phyloP scores from a whole-genome alignment of 2,113 vertebrate species.

The Laterallus jamaicensis region DNA sequence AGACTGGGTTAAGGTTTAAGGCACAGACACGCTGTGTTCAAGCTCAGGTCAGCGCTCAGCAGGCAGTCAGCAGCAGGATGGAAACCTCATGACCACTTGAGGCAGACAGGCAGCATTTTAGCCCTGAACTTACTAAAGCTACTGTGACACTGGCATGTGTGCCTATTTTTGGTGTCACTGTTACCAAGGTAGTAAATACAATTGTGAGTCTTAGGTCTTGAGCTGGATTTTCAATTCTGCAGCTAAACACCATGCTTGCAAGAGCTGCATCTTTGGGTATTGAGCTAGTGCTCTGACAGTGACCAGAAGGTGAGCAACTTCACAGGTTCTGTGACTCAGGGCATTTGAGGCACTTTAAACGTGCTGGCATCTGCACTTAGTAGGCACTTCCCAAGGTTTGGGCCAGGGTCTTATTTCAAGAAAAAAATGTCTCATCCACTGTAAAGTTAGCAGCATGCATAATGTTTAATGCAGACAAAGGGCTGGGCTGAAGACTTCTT shows the following conservation, averaged over 20 bases:
- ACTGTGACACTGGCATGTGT: not conserved
- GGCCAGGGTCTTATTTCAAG: not conserved
- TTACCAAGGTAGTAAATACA: not conserved
- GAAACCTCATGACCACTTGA: not conserved
- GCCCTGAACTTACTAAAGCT: not conserved
- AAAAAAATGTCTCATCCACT: not conserved
- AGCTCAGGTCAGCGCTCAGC: not conserved
- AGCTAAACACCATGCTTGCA: not conserved
- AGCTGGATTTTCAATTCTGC: not conserved
- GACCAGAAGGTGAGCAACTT: not conserved
- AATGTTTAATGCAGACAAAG: not conserved
- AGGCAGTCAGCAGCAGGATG: not conserved
- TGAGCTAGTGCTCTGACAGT: not conserved
- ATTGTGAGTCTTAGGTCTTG: not conserved
- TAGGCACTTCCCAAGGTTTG: not conserved
- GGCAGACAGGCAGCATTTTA: not conserved
- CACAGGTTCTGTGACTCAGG: not conserved
- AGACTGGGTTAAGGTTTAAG: not conserved
- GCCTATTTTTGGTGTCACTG: not conserved
- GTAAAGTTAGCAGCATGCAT: not conserved
- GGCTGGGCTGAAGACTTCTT: not conserved
- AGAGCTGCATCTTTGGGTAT: not conserved
- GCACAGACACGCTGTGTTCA: not conserved
- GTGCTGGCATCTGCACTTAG: not conserved
- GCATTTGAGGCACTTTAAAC: not conserved